Evolutionary conservation across 2,888 invertebrate species (phyloP), one percentile per base, ranked within the genome.

Genomic region (Anticlea derivata): DNA sequence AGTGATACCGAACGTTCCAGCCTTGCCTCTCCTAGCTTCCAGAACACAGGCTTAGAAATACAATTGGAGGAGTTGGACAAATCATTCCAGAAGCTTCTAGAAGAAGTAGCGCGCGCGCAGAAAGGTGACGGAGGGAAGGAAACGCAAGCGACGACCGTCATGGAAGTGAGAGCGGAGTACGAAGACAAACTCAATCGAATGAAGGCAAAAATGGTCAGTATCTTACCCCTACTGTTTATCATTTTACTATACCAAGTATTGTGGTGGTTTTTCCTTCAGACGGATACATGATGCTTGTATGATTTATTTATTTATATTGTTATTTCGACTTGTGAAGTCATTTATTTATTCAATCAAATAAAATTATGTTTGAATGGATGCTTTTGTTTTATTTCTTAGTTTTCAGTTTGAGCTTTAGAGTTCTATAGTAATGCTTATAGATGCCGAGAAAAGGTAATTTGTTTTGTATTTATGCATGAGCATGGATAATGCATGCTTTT

Each of bases 151-250:
- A 58, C 74, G 34, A 85, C 87, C 0, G 75, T 92, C 31, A 85
- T 88, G 74, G 93, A 93, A 48, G 86, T 94, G 2, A 88, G 93
- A 46, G 87, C 86, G 11, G 95, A 95, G 68, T 94, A 95, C 71
- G 95, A 95, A 67, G 92, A 92, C 60, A 96, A 96, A 83, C 83
- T 96, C 68, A 94, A 94, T 69, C 92, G 94, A 78, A 94, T 96
- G 93, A 96, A 96, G 77, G 91, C 93, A 40, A 95, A 95, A 92
- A 95, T 96, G 95, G 95, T 96, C 90, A 93, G 93, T 92, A 85
- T 85, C 58, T 66, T 80, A 68, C 89, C 91, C 58, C 48, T 88
- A 71, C 76, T 90, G 80, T 76, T 81, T 57, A 80, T 91, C 74
- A 79, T 91, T 73, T 73, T 91, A 66, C 70, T 83, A 50, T 91